Evolutionary conservation across 2,888 invertebrate species (phyloP), one percentile per base, ranked within the genome.

Genomic region (Priocnemis perturbator): DNA sequence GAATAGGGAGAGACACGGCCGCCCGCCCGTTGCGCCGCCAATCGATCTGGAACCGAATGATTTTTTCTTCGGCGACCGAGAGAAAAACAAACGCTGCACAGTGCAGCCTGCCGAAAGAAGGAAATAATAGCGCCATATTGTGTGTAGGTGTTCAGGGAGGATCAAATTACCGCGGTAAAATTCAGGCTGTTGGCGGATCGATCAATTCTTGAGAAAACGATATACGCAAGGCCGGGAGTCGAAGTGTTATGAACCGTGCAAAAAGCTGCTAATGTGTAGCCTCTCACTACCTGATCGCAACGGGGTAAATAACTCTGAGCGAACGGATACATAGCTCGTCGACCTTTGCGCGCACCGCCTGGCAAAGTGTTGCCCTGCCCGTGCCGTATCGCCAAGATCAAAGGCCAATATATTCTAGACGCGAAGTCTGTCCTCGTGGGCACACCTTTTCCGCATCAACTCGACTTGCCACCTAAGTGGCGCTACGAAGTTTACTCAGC

Each of bases 371-470:
- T 37, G 14, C 26, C 26, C n/a, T n/a, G 26, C 17, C 30, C 60
- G 50, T 61, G 44, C 45, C 61, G 53, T 62, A 62, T 62, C 61
- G 55, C 20, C 55, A 45, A 53, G 61, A 62, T 75, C 75, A 52
- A 64, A 65, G 69, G 48, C 17, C 68, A 75, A 69, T 71, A 75
- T 74, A 69, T 75, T 74, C 50, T 57, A 55, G 56, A 7, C 52
- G 67, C 23, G 48, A 45, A 23, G 52, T 11, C 52, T 14, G 15
- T 47, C 30, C 14, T 1, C 19, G 9, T 11, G 7, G 45, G 17
- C 62, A 2, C 45, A 21, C 9, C 17, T 20, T 59, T 17, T 14
- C 26, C 23, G 17, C 37, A 37, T 7, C 14, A 37, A 11, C 37
- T 9, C 37, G 37, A 37, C 37, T 37, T 37, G 37, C 37, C 37